Base-by-base conservation (phyloP, 2,113 vertebrate species). In the Oryctolagus cuniculus region DNA sequence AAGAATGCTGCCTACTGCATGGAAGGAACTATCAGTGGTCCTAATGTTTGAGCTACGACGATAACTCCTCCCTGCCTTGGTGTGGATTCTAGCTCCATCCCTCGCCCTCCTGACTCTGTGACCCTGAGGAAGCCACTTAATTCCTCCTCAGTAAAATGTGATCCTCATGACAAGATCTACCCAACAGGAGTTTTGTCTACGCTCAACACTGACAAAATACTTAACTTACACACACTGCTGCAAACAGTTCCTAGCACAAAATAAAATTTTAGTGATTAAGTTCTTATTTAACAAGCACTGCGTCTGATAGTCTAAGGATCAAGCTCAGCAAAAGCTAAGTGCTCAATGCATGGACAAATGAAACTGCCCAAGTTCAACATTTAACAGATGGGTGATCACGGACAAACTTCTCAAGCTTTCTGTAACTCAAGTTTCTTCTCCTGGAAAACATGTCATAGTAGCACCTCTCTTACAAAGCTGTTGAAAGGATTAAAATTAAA, bases 221-320 rank as follows among this genome's bases (percentile, higher is more conserved):
- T 79, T 44, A n/a, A 17, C 34, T 24, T 27, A 44, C 3, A 27
- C 12, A 3, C 22, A 61, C 12, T 34, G 66, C 53, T 67, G 61
- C 27, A 94, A 85, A 88, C n/a, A 77, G 66, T 55, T 73, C 53
- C 63, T 55, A 29, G 27, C 16, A 36, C 25, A 53, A 2, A 13
- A 2, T 51, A 51, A 58, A 81, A 55, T n/a, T 29, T 10, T n/a
- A 55, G 6, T 38, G 29, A 73, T n/a, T 91, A 78, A 70, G 55
- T 87, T 77, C 70, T 53, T 86, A 93, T 70, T 19, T 72, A 87
- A 83, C 13, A 80, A 86, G 61, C 21, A 75, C 69, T 24, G n/a
- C n/a, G 89, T 55, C 66, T 77, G 83, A 73, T 6, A 31, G 27
- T 55, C 6, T 4, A 51, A 55, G 17, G 55, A 73, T 89, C 34